Conservation (phyloP, 2,888 invertebrate genomes). For the Drosophila seclusa region DNA sequence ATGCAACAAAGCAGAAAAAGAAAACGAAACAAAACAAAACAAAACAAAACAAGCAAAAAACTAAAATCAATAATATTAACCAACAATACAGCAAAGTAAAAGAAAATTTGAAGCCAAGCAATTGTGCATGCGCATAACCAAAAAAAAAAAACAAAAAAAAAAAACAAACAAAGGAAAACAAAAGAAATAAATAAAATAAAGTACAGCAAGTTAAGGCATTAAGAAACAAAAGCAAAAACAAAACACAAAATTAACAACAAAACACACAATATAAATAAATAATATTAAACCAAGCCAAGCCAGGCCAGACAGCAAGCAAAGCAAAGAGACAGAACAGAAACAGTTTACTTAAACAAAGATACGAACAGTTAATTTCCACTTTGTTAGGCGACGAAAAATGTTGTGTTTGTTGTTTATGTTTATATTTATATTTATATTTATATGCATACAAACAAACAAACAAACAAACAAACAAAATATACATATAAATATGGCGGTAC, state of each 20-base stretch:
- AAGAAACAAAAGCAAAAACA: slow-evolving; percentile 24
- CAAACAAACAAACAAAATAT: slow-evolving; percentile 6
- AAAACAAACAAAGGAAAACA: slow-evolving; percentile 8
- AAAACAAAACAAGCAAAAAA: slow-evolving; percentile 19
- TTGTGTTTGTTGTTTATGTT: slow-evolving; percentile 56
- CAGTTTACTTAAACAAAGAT: slow-evolving; percentile 16
- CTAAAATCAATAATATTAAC: slow-evolving; percentile 43
- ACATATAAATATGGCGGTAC: slow-evolving; percentile 47
- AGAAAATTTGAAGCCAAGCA: slow-evolving; percentile 61
- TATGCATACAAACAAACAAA: slow-evolving; percentile 33
- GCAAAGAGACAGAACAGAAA: slow-evolving; percentile 43
- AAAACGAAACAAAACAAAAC: background rate
- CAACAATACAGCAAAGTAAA: slow-evolving; percentile 47
- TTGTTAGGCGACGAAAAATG: slow-evolving; percentile 39
- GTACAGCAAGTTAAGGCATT: slow-evolving; percentile 22
- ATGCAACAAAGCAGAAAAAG: slow-evolving; percentile 51
- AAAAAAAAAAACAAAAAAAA: slow-evolving; percentile 43
- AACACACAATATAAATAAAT: slow-evolving; percentile 18
- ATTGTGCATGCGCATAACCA: slow-evolving; percentile 69
- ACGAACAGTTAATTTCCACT: slow-evolving; percentile 42
- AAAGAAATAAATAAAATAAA: slow-evolving; percentile 20
- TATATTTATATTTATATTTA: slow-evolving; percentile 34
- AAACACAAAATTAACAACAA: slow-evolving; percentile 15
- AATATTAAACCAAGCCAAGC: slow-evolving; percentile 47
- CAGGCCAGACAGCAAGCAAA: slow-evolving; percentile 52